These are phyloP conservation scores for Scytalopus superciliaris DNA, from an alignment of 2,113 vertebrate species.

Conservation along the genomic window DNA sequence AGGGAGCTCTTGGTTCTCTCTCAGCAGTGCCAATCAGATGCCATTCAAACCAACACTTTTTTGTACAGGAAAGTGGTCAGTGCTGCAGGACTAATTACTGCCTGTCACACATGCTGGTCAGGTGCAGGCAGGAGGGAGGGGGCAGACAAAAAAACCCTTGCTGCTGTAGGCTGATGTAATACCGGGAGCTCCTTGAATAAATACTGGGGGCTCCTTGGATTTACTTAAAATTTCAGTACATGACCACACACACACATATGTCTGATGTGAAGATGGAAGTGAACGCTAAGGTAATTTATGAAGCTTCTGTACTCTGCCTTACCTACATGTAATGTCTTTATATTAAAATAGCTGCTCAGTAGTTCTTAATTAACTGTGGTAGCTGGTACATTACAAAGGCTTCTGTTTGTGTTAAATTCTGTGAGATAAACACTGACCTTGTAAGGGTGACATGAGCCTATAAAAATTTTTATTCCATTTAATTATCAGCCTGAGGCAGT, in stretches of 20 bases:
- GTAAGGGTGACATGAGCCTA: not conserved
- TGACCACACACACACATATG: not conserved
- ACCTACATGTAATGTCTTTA: not conserved
- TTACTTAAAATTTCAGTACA: not conserved
- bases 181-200: not conserved
- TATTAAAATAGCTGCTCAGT: not conserved
- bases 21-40: conserved; percentile 14
- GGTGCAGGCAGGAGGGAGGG: not conserved
- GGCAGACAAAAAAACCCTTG: not conserved
- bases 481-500: not conserved
- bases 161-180: not conserved
- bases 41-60: not conserved
- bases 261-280: not conserved
- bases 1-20: not conserved
- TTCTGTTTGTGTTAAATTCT: not conserved
- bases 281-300: not conserved
- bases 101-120: not conserved
- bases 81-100: conserved; percentile 1
- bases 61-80: not conserved
- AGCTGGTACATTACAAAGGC: not conserved
- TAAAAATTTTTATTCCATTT: not conserved
- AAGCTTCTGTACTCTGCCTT: not conserved
- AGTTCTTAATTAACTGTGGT: not conserved
- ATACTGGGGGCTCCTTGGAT: not conserved
- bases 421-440: not conserved